A percentile compares a stretch with the other conserved stretches of the same genome.
Conservation (phyloP, 1,140 invertebrate species). For the Euschistus heros region DNA sequence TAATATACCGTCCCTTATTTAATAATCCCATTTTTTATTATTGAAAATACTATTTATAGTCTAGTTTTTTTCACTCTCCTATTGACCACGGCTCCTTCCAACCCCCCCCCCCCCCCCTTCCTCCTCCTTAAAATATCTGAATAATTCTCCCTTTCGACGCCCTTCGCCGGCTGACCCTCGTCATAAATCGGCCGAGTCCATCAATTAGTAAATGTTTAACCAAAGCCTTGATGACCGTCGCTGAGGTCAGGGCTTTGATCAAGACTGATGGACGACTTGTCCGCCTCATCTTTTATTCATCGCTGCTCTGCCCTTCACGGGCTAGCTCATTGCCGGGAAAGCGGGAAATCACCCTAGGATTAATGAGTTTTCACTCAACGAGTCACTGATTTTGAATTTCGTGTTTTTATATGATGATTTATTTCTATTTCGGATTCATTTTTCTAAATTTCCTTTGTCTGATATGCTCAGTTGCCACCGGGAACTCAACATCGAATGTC, state of each 20-base stretch:
- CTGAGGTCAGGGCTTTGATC: slow-evolving; percentile 8
- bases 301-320: too few species aligned
- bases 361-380: too few species aligned
- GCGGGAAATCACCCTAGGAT: too few species aligned
- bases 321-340: too few species aligned
- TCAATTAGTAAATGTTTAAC: not conserved
- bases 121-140: slow-evolving; percentile 10
- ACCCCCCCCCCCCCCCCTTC: not conserved
- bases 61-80: not conserved
- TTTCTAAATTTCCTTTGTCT: too few species aligned
- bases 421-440: too few species aligned
- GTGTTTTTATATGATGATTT: too few species aligned
- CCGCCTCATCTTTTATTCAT: slow-evolving; percentile 3
- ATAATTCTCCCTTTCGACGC: slow-evolving; percentile 13
- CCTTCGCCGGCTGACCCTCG: not conserved
- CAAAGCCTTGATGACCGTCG: not conserved
- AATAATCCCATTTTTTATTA: slow-evolving; percentile 17
- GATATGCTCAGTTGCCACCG: too few species aligned
- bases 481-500: too few species aligned
- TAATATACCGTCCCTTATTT: slow-evolving; percentile 16
- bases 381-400: too few species aligned
- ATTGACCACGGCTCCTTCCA: not conserved
- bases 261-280: not conserved
- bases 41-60: slow-evolving; percentile 16
- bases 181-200: too few species aligned